Evolutionary conservation across 1,140 invertebrate genomes (phyloP), one percentile per base, ranked within the genome.

Genomic region (Eulimnadia texana): DNA sequence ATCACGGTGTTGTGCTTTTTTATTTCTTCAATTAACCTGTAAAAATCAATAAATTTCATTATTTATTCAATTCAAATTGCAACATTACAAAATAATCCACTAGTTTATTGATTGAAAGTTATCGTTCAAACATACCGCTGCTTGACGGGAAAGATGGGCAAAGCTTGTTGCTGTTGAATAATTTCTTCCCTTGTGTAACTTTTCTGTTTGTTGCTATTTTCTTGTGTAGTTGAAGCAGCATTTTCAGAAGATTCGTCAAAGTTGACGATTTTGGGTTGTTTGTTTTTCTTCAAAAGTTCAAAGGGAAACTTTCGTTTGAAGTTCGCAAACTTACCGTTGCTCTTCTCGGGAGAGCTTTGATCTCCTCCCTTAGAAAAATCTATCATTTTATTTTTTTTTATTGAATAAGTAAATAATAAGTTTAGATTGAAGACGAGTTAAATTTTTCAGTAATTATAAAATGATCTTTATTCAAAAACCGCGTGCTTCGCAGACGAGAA

Each of bases 1-100:
- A 95, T 82, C 1, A 87, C 67, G 2, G 83, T 86, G 42, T 75
- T 74, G 64, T 80, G 67, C 52, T 72, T 73, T 16, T 73, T 69
- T 49, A 82, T 78, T 66, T 81, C 73, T 60, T 78, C 72, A 2
- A 82, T 66, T 20, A 83, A 65, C 58, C 78, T 80, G 52, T 50
- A 25, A 2, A 56, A 2, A 56, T n/a, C 23, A 52, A 25, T 9
- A 56, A 10, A 56, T 42, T 42, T 42, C 6, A 1, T 24, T 25
- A n/a, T 29, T 27, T 13, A 16, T 2, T 3, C 10, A n/a, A 57
- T 16, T 28, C 55, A 57, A 27, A 28, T 57, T 27, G 19, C 20
- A 1, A 54, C 11, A 1, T 0, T 24, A 63, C 2, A 72, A 71
- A 63, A 20, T 57, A 56, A 58, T 23, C n/a, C n/a, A n/a, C n/a